Conservation (phyloP, 2,888 invertebrate species). For the Deilephila elpenor region DNA sequence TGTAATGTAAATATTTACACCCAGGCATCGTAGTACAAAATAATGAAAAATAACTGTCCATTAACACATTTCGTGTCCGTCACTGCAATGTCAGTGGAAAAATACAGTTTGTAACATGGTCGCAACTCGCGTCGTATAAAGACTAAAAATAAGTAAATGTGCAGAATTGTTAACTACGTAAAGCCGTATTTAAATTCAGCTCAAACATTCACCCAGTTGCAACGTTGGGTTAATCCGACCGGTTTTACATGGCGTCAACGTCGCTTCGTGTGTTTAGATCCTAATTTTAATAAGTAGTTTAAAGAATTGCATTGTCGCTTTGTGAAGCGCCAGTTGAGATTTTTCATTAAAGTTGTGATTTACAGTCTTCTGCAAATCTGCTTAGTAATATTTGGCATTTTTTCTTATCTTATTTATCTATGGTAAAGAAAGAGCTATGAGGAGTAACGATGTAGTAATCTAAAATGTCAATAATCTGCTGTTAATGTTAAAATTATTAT, state of each 20-base stretch:
- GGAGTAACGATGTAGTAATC: no score
- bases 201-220: conserved; percentile 64
- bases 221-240: conserved; percentile 50
- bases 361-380: no score
- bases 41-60: conserved; percentile 52
- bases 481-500: no score
- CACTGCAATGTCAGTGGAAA: conserved; percentile 57
- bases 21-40: background rate
- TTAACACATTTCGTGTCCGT: conserved; percentile 51
- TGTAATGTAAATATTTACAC: background rate
- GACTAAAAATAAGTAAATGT: conserved; percentile 66
- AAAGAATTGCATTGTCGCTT: conserved; percentile 7
- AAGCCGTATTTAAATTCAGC: conserved; percentile 64
- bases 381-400: no score
- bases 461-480: no score
- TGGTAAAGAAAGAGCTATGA: no score
- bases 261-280: conserved; percentile 40
- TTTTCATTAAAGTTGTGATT: background rate
- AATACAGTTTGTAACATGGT: conserved; percentile 44
- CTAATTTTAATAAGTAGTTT: conserved; percentile 19
- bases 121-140: conserved; percentile 54
- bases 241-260: conserved; percentile 41
- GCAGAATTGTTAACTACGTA: conserved; percentile 65
- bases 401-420: background rate
- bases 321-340: background rate